Percentiles rank a stretch among this genome's conserved stretches.
These are phyloP conservation scores for Sebastolobus altivelis DNA, from an alignment of 2,797 vertebrate species.

Conservation along the genomic window DNA sequence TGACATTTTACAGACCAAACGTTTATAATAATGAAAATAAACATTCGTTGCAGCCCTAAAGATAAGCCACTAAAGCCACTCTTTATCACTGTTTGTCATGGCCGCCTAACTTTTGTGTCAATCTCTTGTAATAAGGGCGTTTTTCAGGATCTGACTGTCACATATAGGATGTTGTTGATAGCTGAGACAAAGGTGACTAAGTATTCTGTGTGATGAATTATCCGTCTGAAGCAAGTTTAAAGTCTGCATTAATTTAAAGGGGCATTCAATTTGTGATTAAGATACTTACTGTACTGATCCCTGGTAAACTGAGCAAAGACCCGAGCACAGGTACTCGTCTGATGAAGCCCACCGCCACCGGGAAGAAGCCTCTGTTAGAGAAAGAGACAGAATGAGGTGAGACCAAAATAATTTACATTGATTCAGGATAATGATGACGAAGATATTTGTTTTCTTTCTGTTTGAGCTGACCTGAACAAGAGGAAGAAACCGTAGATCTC, in stretches of 20 bases:
- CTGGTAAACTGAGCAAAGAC: conserved; percentile 94
- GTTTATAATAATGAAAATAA: background rate
- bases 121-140: background rate
- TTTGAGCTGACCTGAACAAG: conserved; percentile 90
- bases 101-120: background rate
- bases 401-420: background rate
- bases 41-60: background rate
- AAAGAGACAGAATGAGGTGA: conserved; percentile 7
- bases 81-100: background rate
- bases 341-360: conserved; percentile 96
- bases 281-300: conserved; percentile 93
- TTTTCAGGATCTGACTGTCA: background rate
- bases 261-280: background rate
- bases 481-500: conserved; percentile 98
- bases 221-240: background rate
- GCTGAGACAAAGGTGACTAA: background rate
- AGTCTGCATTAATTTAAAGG: background rate
- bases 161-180: background rate
- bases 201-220: background rate
- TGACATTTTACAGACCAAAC: too few relatives aligned
- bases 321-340: conserved; percentile 95
- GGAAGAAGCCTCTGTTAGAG: conserved; percentile 93
- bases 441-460: background rate
- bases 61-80: too few relatives aligned
- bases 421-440: background rate